Conservation (phyloP, 2,113 vertebrate species). For the Ammodytes marinus region DNA sequence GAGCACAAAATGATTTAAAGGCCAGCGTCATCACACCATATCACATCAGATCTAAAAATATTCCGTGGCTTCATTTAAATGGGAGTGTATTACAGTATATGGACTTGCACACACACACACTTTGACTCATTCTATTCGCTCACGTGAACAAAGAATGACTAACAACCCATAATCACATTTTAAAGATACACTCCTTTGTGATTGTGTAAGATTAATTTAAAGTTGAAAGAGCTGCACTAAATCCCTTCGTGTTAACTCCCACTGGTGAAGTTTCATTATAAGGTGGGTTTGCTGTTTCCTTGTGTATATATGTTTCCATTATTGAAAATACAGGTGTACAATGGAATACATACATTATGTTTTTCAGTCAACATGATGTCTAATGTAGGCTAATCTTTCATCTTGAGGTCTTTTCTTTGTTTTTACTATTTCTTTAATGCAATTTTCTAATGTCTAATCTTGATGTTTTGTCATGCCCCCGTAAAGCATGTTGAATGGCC, state of each 20-base stretch:
- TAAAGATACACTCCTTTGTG: constrained; percentile 17
- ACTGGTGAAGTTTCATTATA: background rate
- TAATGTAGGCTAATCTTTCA: no score
- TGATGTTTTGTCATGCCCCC: background rate
- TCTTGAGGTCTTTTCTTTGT: no score
- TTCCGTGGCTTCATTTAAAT: constrained; percentile 40
- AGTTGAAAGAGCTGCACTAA: background rate
- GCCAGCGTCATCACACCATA: constrained; percentile 47
- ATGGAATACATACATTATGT: no score
- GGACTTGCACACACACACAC: background rate
- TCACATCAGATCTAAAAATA: constrained; percentile 59
- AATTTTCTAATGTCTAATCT: no score
- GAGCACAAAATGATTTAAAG: constrained; percentile 39
- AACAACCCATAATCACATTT: constrained; percentile 49
- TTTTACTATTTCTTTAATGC: no score
- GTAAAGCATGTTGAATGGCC: background rate
- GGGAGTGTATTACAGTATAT: background rate
- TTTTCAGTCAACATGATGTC: no score
- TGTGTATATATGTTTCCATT: background rate
- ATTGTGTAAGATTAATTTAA: constrained; percentile 41
- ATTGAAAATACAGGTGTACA: no score
- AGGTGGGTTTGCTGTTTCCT: background rate
- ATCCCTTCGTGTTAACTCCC: background rate
- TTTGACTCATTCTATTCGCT: no score
- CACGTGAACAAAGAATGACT: constrained; percentile 39